phyloP scores from a whole-genome alignment of 30 jellyfish, hydroid and myxozoan genomes.

The Aurelia sp. region DNA sequence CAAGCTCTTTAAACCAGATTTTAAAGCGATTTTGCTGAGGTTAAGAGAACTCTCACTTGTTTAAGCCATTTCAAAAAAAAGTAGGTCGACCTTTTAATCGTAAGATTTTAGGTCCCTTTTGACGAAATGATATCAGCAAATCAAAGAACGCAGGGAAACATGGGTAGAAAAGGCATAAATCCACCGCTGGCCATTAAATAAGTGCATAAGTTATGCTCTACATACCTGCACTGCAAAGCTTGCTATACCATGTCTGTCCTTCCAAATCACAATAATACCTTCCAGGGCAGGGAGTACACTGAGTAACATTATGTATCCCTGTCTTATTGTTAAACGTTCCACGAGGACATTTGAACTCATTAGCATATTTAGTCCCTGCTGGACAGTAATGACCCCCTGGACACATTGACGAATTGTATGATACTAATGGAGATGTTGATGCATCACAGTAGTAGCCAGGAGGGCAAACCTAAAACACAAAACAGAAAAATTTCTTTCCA shows the following conservation, averaged over 20 bases:
- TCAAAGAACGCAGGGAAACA: no score
- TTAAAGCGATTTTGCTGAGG: no score
- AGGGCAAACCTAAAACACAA: conserved; percentile 86
- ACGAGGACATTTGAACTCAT: conserved; percentile 91
- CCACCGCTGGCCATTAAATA: neutral
- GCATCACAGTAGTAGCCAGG: conserved; percentile 96
- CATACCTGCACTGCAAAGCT: conserved; percentile 92
- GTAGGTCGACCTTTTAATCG: no score
- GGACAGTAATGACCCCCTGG: conserved; percentile 98
- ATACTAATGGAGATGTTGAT: conserved; percentile 65
- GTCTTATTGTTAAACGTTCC: conserved; percentile 97
- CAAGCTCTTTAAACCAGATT: no score
- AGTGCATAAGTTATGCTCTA: neutral
- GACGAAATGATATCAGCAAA: no score
- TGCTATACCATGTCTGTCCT: conserved; percentile 82
- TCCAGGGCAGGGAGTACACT: conserved; percentile 98
- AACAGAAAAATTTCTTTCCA: neutral
- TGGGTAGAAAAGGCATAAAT: no score
- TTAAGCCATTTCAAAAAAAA: no score
- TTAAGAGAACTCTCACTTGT: no score
- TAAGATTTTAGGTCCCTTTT: no score
- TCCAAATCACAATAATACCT: conserved; percentile 87
- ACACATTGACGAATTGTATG: conserved; percentile 72
- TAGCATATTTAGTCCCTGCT: conserved; percentile 82
- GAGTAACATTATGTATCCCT: conserved; percentile 63